These are phyloP conservation scores for Tetramorium bicarinatum DNA, from an alignment of 2,888 invertebrate species.

Conservation along the genomic window DNA sequence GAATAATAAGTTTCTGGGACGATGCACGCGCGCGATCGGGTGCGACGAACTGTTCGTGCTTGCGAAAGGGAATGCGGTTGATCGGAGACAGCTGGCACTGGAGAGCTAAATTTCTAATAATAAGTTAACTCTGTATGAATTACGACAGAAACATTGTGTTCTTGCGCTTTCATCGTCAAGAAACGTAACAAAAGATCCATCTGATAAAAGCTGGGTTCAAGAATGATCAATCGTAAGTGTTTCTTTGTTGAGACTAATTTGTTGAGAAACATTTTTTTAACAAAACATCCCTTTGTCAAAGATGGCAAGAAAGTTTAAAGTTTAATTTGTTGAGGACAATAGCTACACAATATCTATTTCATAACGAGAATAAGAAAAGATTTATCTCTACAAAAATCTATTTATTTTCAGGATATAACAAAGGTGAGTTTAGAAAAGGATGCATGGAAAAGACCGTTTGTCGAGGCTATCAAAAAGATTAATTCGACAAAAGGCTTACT, in stretches of 20 bases:
- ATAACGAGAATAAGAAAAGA: neutral
- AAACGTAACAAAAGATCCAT: neutral
- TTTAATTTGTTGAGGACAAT: neutral
- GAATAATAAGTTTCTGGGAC: slow-evolving; percentile 56
- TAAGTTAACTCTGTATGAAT: neutral
- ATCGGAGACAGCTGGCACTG: neutral
- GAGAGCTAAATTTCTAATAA: slow-evolving; percentile 23
- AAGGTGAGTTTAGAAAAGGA: neutral
- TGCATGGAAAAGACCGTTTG: neutral
- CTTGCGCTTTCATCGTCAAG: neutral
- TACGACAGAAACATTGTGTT: neutral
- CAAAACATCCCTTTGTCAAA: neutral
- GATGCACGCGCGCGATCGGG: slow-evolving; percentile 40
- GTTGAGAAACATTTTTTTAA: neutral
- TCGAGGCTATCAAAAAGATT: neutral
- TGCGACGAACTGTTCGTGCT: slow-evolving; percentile 34
- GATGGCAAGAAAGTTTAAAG: neutral
- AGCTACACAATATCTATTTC: neutral
- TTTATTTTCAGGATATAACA: neutral
- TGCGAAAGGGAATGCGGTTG: slow-evolving; percentile 37
- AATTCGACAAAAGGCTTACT: neutral
- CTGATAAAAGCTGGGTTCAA: neutral
- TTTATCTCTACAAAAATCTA: neutral
- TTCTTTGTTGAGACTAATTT: neutral
- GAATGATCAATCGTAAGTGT: neutral